These are phyloP conservation scores for Lates japonicus DNA, from an alignment of 2,797 vertebrate genomes.

Conservation along the genomic window DNA sequence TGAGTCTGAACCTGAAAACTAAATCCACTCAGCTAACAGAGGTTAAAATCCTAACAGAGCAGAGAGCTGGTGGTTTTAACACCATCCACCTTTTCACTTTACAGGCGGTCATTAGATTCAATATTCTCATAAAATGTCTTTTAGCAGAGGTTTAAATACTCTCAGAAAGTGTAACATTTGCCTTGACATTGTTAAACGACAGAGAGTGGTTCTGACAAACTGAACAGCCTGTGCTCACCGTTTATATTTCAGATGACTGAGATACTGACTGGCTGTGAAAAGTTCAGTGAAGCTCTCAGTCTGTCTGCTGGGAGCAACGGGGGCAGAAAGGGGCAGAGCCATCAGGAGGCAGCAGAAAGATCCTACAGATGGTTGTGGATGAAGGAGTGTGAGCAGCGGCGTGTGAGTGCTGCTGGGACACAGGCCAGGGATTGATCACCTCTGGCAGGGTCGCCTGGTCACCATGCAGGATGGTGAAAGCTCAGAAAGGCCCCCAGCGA, in stretches of 20 bases:
- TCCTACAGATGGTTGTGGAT: constrained; percentile 57
- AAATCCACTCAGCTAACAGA: not conserved
- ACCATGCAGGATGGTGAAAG: constrained; percentile 22
- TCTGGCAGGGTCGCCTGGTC: constrained; percentile 33
- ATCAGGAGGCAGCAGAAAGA: constrained; percentile 40
- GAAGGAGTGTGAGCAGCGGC: constrained; percentile 35
- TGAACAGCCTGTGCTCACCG: constrained; percentile 26
- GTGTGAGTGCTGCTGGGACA: constrained; percentile 36
- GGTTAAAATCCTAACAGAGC: not conserved
- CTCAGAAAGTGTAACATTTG: constrained; percentile 9
- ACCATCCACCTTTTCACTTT: not conserved
- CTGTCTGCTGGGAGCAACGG: constrained; percentile 31
- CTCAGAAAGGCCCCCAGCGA: constrained; percentile 1
- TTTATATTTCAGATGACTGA: constrained; percentile 52
- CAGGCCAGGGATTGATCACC: constrained; percentile 44
- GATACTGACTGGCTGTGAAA: constrained; percentile 18
- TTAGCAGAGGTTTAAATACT: constrained; percentile 6
- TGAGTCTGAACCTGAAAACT: not conserved
- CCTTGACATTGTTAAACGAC: constrained; percentile 4
- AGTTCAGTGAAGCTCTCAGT: constrained; percentile 46
- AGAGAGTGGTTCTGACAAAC: constrained; percentile 21
- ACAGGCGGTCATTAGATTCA: not conserved
- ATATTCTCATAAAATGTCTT: not conserved
- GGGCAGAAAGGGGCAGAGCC: constrained; percentile 38
- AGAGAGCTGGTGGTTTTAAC: constrained; percentile 1